These are phyloP conservation scores for Drosophila mauritiana DNA, from an alignment of 1,140 invertebrate genomes.

Conservation along the genomic window DNA sequence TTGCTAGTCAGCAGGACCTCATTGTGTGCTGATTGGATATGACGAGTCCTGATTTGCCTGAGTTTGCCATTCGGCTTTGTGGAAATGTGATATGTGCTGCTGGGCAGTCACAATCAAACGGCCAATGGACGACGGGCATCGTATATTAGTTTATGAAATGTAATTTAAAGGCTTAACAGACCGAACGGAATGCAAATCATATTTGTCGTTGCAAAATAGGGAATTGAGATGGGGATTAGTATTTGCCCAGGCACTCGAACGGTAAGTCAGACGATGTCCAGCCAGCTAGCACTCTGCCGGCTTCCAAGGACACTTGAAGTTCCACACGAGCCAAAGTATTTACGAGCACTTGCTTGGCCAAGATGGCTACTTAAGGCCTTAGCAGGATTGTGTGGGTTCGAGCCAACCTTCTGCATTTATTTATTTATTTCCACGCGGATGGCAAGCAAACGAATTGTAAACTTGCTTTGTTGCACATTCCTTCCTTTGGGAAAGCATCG, in stretches of 20 bases:
- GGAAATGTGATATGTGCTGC: constrained; percentile 9
- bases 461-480: constrained; percentile 48
- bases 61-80: constrained; percentile 11
- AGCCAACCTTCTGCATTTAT: constrained; percentile 56
- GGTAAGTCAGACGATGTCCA: constrained; percentile 16
- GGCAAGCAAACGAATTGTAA: constrained; percentile 48
- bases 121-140: constrained; percentile 7
- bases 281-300: neutral
- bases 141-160: constrained; percentile 33
- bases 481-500: constrained; percentile 15
- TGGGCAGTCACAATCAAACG: constrained; percentile 21
- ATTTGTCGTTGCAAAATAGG: constrained; percentile 22
- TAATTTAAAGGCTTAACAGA: constrained; percentile 36
- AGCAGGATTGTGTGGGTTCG: constrained; percentile 38
- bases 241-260: constrained; percentile 25
- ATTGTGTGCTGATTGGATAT: constrained; percentile 66
- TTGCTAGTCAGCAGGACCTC: constrained; percentile 31
- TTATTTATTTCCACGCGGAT: constrained; percentile 43
- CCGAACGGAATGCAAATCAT: constrained; percentile 21
- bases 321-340: constrained; percentile 17
- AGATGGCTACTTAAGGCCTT: constrained; percentile 58
- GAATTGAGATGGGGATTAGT: constrained; percentile 11
- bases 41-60: constrained; percentile 57
- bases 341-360: constrained; percentile 20
- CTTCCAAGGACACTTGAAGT: constrained; percentile 24